A percentile compares a stretch with the other conserved stretches of the same genome.
Evolutionary conservation across 2,888 invertebrate genomes (phyloP).

Genomic region (Smittia sp.): DNA sequence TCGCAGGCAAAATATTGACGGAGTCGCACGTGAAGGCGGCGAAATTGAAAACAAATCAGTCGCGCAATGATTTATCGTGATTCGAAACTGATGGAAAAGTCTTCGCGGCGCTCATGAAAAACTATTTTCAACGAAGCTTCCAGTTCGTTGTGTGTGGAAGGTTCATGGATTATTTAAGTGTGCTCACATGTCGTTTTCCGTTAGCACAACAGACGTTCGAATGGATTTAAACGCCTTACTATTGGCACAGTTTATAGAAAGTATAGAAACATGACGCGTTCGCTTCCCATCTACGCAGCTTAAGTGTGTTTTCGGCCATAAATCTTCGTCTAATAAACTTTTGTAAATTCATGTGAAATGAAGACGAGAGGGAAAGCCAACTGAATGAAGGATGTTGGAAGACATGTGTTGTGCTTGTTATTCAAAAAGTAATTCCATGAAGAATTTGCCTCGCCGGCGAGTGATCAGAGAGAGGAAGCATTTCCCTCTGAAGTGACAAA

Average conservation of each 20-base stretch:
- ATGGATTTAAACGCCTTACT: not conserved
- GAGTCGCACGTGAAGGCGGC: too few relatives aligned
- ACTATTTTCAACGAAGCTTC: too few relatives aligned
- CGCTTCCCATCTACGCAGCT: not conserved
- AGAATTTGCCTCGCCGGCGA: not conserved
- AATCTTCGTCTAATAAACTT: conserved; percentile 11
- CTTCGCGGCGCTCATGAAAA: too few relatives aligned
- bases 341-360: conserved; percentile 4
- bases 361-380: not conserved
- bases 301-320: not conserved
- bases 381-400: not conserved
- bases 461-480: not conserved
- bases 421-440: not conserved
- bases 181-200: not conserved
- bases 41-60: too few relatives aligned
- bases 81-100: too few relatives aligned
- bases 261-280: not conserved
- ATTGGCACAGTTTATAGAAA: not conserved
- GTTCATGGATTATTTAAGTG: not conserved
- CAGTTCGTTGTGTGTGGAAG: not conserved
- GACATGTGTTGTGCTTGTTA: conserved; percentile 10
- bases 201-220: not conserved
- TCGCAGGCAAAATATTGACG: too few relatives aligned
- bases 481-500: not conserved
- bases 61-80: too few relatives aligned